Base-by-base conservation (phyloP, 2,797 vertebrate species). In the Delichon dasypus region DNA sequence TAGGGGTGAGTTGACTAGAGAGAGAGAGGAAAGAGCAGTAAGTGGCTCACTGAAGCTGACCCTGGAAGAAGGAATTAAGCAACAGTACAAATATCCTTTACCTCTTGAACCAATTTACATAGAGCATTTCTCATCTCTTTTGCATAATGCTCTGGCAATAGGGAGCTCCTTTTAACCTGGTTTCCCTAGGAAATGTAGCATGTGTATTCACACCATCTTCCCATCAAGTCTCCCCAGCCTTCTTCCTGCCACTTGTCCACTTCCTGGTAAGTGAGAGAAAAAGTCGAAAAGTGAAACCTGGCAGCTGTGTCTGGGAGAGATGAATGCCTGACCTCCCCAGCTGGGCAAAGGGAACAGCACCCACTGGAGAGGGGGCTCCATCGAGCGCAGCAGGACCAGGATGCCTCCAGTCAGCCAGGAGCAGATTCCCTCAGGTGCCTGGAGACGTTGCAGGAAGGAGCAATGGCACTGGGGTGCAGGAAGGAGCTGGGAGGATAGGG, bases 401-500 rank as follows among this genome's bases (percentile, higher is more conserved):
- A 61, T 50, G 5, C 34, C 82, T 60, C 61, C 0, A 3, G 29
- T 54, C 34, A 62, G 68, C 68, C 19, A 1, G 16, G 16, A 55
- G 29, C 40, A 25, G 38, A 65, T 38, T 38, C 7, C 9, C 42
- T 16, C 54, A 10, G 76, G 70, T 67, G 72, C 57, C 48, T 12
- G 16, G 51, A 57, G 54, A 62, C 12, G 7, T 71, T 0, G 0
- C 54, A 36, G 73, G 66, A 75, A 88, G 72, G 47, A 81, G 58
- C 2, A 5, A 62, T 45, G 70, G 62, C 62, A 84, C 73, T 0
- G 7, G 53, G 22, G 27, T 26, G 36, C 51, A 80, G 89, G 96
- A 94, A 91, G 90, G 85, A 95, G 84, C 90, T 90, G 90, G 79
- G 79, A 90, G 82, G 22, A 55, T 72, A 34, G 51, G 2, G 38